phyloP scores from a whole-genome alignment of 2,113 vertebrate species.

The Diglossa brunneiventris region DNA sequence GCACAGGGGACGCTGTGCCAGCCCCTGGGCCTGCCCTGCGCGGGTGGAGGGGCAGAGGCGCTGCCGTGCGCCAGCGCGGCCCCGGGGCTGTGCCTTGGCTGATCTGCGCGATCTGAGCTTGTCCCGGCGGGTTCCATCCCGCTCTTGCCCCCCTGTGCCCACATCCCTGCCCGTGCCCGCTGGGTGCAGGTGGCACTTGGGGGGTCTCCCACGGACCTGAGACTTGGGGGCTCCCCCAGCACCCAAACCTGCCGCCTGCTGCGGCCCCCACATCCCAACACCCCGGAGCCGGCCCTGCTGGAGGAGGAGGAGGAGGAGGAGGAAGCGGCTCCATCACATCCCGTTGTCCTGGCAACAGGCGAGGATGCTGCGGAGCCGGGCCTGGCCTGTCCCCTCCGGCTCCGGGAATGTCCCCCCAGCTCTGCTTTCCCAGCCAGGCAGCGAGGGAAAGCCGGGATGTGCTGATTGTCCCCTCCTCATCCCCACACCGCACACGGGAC shows the following conservation, averaged over 20 bases:
- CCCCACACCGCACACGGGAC: accelerated
- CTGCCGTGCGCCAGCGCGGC: accelerated
- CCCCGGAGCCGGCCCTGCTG: background rate
- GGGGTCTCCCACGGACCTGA: accelerated
- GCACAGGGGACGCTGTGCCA: background rate
- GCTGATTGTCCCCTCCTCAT: accelerated
- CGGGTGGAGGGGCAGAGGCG: accelerated
- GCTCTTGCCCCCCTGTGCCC: background rate
- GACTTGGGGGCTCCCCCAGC: background rate
- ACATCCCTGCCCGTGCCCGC: accelerated
- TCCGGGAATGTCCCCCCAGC: accelerated
- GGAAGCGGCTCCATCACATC: background rate
- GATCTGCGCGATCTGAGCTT: accelerated
- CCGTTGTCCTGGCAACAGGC: conserved; percentile 46
- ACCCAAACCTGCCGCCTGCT: background rate
- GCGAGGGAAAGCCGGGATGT: accelerated
- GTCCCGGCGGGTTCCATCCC: accelerated
- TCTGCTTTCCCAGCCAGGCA: background rate
- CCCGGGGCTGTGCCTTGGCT: accelerated
- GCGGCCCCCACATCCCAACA: accelerated
- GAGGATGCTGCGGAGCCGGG: background rate
- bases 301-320: background rate
- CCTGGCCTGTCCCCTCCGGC: background rate
- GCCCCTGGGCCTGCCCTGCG: accelerated
- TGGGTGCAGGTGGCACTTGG: accelerated